Conservation (phyloP, 2,888 invertebrate species). For the Leptothorax acervorum region DNA sequence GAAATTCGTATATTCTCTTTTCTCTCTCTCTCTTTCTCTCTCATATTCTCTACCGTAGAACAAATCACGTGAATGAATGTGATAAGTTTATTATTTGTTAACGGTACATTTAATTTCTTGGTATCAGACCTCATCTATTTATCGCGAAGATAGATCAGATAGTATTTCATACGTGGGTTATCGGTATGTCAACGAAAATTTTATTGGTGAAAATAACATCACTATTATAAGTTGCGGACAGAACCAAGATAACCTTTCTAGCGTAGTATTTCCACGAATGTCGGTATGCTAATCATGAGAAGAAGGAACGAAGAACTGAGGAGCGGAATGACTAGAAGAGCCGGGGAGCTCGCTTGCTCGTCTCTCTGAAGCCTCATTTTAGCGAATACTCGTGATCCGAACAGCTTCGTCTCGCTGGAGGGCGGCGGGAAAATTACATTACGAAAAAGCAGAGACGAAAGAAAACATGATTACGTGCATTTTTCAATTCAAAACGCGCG, state of each 20-base stretch:
- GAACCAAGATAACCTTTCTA: slow-evolving; percentile 21
- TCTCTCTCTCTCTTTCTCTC: not conserved
- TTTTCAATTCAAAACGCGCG: slow-evolving; percentile 1
- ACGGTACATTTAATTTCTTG: slow-evolving; percentile 17
- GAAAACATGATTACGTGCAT: slow-evolving; percentile 1
- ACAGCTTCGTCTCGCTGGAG: slow-evolving; percentile 17
- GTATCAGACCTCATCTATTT: not conserved
- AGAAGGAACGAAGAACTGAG: slow-evolving; percentile 22
- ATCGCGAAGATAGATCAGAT: slow-evolving; percentile 17
- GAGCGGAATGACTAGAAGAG: slow-evolving; percentile 43
- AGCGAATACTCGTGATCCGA: slow-evolving; percentile 24
- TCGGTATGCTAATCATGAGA: slow-evolving; percentile 47
- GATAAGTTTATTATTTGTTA: slow-evolving; percentile 4
- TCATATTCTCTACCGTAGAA: not conserved
- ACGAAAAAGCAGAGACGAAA: slow-evolving; percentile 19
- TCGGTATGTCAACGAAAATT: slow-evolving; percentile 18
- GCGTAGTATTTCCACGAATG: slow-evolving; percentile 30
- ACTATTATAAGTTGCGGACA: slow-evolving; percentile 9
- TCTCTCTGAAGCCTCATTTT: slow-evolving; percentile 34
- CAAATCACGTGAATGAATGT: not conserved
- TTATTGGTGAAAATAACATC: slow-evolving; percentile 31
- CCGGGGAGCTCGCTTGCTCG: slow-evolving; percentile 1
- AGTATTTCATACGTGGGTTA: not conserved
- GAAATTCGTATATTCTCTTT: not conserved
- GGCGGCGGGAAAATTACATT: slow-evolving; percentile 39